Conservation (phyloP, 2,113 vertebrate genomes). For the Platichthys flesus region DNA sequence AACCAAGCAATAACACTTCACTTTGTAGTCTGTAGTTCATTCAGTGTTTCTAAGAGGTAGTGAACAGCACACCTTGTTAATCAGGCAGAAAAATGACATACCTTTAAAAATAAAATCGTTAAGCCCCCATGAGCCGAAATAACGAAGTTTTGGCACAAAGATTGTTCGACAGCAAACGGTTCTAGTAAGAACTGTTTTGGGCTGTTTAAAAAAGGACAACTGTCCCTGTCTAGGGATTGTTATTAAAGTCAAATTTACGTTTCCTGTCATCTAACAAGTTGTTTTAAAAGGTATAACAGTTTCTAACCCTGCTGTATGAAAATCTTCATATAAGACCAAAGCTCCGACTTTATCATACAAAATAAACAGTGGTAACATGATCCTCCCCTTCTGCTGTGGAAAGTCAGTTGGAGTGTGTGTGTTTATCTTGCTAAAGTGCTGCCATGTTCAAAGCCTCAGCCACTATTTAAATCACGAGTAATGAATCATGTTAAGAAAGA, state of each 20-base stretch:
- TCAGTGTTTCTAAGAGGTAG: background rate
- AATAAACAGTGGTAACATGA: too few species aligned
- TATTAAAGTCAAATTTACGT: background rate
- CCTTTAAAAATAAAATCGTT: background rate
- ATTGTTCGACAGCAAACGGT: background rate
- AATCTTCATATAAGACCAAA: background rate
- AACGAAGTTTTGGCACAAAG: conserved; percentile 8
- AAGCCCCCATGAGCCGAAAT: too few species aligned
- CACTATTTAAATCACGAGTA: too few species aligned
- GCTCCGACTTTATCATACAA: background rate
- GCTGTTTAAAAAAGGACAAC: background rate
- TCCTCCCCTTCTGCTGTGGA: too few species aligned
- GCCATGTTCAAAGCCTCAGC: too few species aligned
- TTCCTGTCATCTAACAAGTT: background rate
- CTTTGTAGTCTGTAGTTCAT: background rate
- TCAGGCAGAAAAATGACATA: too few species aligned
- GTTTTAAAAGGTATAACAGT: background rate
- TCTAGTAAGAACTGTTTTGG: background rate
- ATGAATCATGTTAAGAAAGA: too few species aligned
- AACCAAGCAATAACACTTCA: background rate
- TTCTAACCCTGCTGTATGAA: background rate
- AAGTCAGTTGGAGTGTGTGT: too few species aligned
- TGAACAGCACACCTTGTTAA: background rate
- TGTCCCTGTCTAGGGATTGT: background rate
- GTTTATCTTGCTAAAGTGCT: too few species aligned